Conservation (phyloP, 1,140 invertebrate species). For the Scaptomyza hsui region DNA sequence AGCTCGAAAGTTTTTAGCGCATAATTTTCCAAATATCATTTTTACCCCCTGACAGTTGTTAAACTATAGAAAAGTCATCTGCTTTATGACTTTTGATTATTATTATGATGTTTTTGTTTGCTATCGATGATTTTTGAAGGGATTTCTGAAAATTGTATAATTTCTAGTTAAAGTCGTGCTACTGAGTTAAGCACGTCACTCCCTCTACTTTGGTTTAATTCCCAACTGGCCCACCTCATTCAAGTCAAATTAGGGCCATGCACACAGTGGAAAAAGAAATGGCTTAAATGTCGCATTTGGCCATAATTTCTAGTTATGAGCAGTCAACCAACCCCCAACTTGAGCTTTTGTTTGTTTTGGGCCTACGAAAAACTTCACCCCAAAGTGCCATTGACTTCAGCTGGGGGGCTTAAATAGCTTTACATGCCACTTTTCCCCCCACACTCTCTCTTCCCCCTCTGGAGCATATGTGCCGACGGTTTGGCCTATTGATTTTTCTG, state of each 20-base stretch:
- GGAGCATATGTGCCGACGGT: slow-evolving; percentile 38
- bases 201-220: no score
- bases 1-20: slow-evolving; percentile 36
- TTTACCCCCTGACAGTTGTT: neutral
- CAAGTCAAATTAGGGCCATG: slow-evolving; percentile 67
- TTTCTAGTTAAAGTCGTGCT: slow-evolving; percentile 37
- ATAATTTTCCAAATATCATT: slow-evolving; percentile 6
- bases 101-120: slow-evolving; percentile 46
- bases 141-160: slow-evolving; percentile 52
- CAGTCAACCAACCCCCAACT: slow-evolving; percentile 21
- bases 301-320: slow-evolving; percentile 76
- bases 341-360: slow-evolving; percentile 72
- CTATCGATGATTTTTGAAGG: slow-evolving; percentile 73
- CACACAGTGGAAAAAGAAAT: slow-evolving; percentile 58
- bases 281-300: slow-evolving; percentile 80
- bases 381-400: slow-evolving; percentile 53
- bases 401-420: slow-evolving; percentile 72
- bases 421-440: slow-evolving; percentile 56
- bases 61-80: slow-evolving; percentile 49
- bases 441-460: slow-evolving; percentile 22
- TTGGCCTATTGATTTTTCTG: slow-evolving; percentile 70
- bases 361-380: slow-evolving; percentile 47
- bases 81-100: slow-evolving; percentile 21
- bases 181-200: slow-evolving; percentile 37
- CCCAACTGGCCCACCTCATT: slow-evolving; percentile 13